Evolutionary conservation across 2,797 vertebrate genomes (phyloP).

Genomic region (Falco biarmicus): DNA sequence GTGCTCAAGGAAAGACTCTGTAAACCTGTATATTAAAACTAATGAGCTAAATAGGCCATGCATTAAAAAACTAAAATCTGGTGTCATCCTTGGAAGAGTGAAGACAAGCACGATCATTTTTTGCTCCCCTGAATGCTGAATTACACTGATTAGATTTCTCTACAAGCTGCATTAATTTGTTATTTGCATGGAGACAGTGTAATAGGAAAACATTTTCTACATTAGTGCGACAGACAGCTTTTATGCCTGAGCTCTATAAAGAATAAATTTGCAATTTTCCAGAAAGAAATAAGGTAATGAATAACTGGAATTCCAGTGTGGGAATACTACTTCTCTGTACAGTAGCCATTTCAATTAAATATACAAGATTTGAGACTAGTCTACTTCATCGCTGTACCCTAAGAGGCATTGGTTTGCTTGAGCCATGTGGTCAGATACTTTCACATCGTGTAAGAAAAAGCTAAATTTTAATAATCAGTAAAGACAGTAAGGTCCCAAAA

Average conservation of each 20-base stretch:
- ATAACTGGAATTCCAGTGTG: constrained; percentile 55
- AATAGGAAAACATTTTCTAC: constrained; percentile 68
- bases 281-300: constrained; percentile 51
- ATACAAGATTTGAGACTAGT: not conserved
- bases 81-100: constrained; percentile 57
- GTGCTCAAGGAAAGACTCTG: constrained; percentile 39
- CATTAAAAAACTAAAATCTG: constrained; percentile 59
- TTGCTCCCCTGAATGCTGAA: constrained; percentile 71
- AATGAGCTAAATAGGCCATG: constrained; percentile 55
- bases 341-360: constrained; percentile 48
- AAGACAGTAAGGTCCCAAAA: constrained; percentile 9
- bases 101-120: constrained; percentile 60
- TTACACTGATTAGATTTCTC: constrained; percentile 65
- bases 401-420: not conserved
- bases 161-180: constrained; percentile 69
- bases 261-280: constrained; percentile 66
- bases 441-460: not conserved
- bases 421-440: not conserved
- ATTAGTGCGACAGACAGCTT: constrained; percentile 64
- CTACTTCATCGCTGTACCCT: not conserved
- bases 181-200: constrained; percentile 62
- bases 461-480: constrained; percentile 35
- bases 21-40: constrained; percentile 57
- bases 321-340: constrained; percentile 12
- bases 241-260: constrained; percentile 51